Evolutionary conservation across 2,888 invertebrate genomes (phyloP), one percentile per base, ranked within the genome.

Genomic region (Phymatocera aterrima): DNA sequence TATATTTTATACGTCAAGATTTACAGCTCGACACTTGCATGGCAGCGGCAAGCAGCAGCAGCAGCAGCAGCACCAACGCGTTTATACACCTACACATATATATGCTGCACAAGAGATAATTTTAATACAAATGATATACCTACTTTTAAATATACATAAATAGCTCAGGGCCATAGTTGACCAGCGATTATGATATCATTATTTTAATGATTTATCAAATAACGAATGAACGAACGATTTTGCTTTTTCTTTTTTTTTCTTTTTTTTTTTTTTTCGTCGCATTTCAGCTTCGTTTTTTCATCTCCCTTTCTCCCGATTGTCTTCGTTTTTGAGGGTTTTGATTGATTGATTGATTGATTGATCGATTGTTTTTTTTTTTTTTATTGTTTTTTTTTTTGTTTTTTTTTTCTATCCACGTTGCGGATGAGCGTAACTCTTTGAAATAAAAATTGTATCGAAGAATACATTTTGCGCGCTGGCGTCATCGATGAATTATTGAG

Each of bases 121-220:
- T 57, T 57, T 28, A 57, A 57, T 57, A 57, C 24, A 57, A 57
- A 57, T 57, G 57, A 28, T 28, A 28, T 57, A 57, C 15, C 24
- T 57, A 57, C 57, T 10, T n/a, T n/a, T n/a, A n/a, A n/a, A n/a
- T 57, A 57, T 57, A 57, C 57, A 24, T 57, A 28, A 57, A 57
- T 57, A 57, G 57, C 57, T 57, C 57, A 57, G 28, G 57, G 57
- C 28, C 57, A 57, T 57, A 2, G 57, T 57, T 57, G 57, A 57
- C 57, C 57, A 21, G 15, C 57, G 57, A 24, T 24, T 21, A 6
- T 51, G 21, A 57, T 28, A 28, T 57, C 28, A 12, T 57, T n/a
- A n/a, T n/a, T n/a, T 57, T 2, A 28, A 24, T 12, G 24, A 28
- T 12, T 57, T 57, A 57, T 57, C 15, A 3, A 28, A 15, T 15